Conservation (phyloP, 2,888 invertebrate species). For the Tineola bisselliella region DNA sequence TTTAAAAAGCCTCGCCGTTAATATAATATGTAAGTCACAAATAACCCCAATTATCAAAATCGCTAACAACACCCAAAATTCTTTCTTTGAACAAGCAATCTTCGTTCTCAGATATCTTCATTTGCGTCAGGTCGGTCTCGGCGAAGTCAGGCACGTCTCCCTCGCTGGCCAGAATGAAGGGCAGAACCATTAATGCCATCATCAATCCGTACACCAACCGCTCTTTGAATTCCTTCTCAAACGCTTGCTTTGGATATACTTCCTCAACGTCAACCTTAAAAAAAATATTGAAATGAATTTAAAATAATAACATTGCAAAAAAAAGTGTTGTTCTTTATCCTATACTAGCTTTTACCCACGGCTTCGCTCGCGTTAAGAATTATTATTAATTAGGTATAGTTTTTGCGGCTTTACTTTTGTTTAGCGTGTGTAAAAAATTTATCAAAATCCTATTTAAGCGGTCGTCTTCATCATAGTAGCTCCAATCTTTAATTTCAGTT, state of each 20-base stretch:
- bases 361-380: too few relatives aligned
- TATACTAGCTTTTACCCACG: too few relatives aligned
- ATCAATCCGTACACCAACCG: conserved; percentile 33
- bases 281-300: conserved; percentile 15
- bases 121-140: neutral
- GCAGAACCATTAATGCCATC: conserved; percentile 22
- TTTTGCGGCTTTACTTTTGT: too few relatives aligned
- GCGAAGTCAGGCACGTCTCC: conserved; percentile 6
- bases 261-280: conserved; percentile 25
- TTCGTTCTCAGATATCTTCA: neutral
- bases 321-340: too few relatives aligned
- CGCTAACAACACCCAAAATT: conserved; percentile 1
- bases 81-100: neutral
- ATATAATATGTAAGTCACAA: too few relatives aligned
- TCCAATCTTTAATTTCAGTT: too few relatives aligned
- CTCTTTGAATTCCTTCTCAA: conserved; percentile 27
- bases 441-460: too few relatives aligned
- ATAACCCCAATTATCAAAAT: conserved; percentile 10
- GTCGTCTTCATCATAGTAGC: too few relatives aligned
- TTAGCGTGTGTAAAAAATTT: too few relatives aligned
- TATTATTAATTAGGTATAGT: too few relatives aligned
- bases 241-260: conserved; percentile 27
- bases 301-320: too few relatives aligned
- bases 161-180: conserved; percentile 25
- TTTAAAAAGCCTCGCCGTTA: too few relatives aligned